Evolutionary conservation across 2,888 invertebrate species (phyloP).

Genomic region (Pachliopta kotzebuea): DNA sequence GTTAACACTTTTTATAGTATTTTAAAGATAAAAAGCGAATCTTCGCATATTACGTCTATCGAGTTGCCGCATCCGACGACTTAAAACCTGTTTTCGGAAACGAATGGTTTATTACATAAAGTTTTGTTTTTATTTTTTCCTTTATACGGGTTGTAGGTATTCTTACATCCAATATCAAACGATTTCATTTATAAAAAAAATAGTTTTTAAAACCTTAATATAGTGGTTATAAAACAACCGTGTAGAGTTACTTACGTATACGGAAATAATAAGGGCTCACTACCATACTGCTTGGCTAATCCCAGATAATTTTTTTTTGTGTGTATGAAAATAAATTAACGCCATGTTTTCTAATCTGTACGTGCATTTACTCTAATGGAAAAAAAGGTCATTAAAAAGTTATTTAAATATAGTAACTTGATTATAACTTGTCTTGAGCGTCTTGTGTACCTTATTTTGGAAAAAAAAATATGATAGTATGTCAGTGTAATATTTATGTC

Average conservation of each 20-base stretch:
- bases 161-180: neutral
- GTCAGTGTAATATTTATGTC: no score
- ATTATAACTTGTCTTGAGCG: no score
- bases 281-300: slow-evolving; percentile 8
- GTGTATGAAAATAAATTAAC: neutral
- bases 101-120: slow-evolving; percentile 73
- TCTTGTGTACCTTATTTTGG: no score
- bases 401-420: no score
- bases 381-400: no score
- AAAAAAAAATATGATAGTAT: no score
- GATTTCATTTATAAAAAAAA: neutral
- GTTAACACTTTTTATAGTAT: slow-evolving; percentile 43
- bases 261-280: slow-evolving; percentile 6
- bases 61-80: slow-evolving; percentile 52
- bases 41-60: slow-evolving; percentile 57
- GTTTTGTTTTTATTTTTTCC: slow-evolving; percentile 44
- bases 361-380: no score
- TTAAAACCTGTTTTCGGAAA: slow-evolving; percentile 60
- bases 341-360: no score
- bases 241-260: neutral
- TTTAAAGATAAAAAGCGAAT: slow-evolving; percentile 51
- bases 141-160: neutral
- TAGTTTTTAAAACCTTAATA: neutral
- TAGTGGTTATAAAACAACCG: no score
- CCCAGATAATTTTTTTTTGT: slow-evolving; percentile 1